Conservation (phyloP, 2,113 vertebrate species). For the Phrynosoma platyrhinos region DNA sequence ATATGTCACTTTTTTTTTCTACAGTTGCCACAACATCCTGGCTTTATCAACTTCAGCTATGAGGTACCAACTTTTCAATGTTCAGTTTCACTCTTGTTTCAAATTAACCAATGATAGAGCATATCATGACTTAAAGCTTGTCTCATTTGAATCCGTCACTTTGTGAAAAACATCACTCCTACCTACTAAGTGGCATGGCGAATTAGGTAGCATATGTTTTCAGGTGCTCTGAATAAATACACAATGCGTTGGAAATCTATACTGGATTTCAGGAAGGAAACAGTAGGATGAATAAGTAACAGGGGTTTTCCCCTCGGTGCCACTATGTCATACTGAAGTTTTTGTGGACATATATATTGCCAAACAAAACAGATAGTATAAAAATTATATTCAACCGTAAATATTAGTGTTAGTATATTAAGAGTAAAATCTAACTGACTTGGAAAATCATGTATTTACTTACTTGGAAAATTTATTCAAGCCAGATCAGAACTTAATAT, state of each 20-base stretch:
- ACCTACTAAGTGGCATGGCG: slow-evolving; percentile 10
- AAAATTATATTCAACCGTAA: neutral
- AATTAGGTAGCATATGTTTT: neutral
- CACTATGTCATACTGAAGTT: neutral
- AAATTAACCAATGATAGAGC: neutral
- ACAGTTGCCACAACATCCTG: slow-evolving; percentile 59
- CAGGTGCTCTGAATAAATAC: neutral
- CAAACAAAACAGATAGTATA: fast-evolving
- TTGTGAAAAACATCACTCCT: neutral
- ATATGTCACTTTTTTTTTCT: slow-evolving; percentile 12
- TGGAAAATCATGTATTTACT: neutral
- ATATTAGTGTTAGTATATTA: neutral
- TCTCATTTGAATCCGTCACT: neutral
- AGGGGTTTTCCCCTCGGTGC: neutral
- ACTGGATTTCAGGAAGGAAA: neutral
- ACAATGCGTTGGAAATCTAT: neutral
- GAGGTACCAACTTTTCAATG: slow-evolving; percentile 59
- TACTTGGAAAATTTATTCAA: slow-evolving; percentile 39
- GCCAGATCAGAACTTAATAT: slow-evolving; percentile 35
- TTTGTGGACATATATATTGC: neutral
- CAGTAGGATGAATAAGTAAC: neutral
- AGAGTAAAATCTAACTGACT: neutral
- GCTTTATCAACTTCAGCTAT: slow-evolving; percentile 71
- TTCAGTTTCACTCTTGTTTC: slow-evolving; percentile 42
- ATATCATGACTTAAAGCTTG: neutral